These are phyloP conservation scores for Lithophane socia DNA, from an alignment of 2,888 invertebrate species.

Conservation along the genomic window DNA sequence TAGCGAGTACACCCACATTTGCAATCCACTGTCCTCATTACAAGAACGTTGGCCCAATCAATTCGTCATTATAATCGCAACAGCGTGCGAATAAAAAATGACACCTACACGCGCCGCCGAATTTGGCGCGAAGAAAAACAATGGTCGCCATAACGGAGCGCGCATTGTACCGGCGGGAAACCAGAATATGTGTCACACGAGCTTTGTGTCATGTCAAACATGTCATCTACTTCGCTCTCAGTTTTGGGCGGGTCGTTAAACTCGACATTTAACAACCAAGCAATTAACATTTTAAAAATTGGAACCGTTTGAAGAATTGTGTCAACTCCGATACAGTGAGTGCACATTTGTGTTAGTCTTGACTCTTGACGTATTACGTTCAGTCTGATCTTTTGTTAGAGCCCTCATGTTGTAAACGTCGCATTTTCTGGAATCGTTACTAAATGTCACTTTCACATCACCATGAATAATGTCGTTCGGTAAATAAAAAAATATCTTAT, in stretches of 20 bases:
- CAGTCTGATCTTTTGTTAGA: slow-evolving; percentile 43
- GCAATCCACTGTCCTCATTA: slow-evolving; percentile 82
- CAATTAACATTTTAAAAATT: slow-evolving; percentile 63
- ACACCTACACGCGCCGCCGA: slow-evolving; percentile 81
- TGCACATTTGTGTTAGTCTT: slow-evolving; percentile 39
- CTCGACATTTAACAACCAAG: slow-evolving; percentile 60
- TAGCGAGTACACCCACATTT: slow-evolving; percentile 84
- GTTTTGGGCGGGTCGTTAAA: slow-evolving; percentile 71
- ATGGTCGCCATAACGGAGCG: slow-evolving; percentile 83
- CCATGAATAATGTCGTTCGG: slow-evolving; percentile 43
- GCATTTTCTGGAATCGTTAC: slow-evolving; percentile 31
- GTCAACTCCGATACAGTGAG: slow-evolving; percentile 56
- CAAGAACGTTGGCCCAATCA: slow-evolving; percentile 83
- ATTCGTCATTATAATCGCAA: slow-evolving; percentile 87
- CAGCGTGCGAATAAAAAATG: slow-evolving; percentile 83
- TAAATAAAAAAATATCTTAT: slow-evolving; percentile 51
- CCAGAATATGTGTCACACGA: slow-evolving; percentile 72
- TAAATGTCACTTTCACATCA: slow-evolving; percentile 37
- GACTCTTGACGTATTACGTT: slow-evolving; percentile 33
- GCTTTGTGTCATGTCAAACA: slow-evolving; percentile 72
- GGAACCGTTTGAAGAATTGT: slow-evolving; percentile 61
- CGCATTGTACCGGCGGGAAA: slow-evolving; percentile 62
- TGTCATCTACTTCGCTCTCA: slow-evolving; percentile 74
- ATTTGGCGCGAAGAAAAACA: slow-evolving; percentile 84
- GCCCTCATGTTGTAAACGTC: slow-evolving; percentile 21